A percentile compares a stretch with the other conserved stretches of the same genome.
These are phyloP conservation scores for Spisula subtruncata DNA, from an alignment of 2,888 invertebrate genomes.

Conservation along the genomic window DNA sequence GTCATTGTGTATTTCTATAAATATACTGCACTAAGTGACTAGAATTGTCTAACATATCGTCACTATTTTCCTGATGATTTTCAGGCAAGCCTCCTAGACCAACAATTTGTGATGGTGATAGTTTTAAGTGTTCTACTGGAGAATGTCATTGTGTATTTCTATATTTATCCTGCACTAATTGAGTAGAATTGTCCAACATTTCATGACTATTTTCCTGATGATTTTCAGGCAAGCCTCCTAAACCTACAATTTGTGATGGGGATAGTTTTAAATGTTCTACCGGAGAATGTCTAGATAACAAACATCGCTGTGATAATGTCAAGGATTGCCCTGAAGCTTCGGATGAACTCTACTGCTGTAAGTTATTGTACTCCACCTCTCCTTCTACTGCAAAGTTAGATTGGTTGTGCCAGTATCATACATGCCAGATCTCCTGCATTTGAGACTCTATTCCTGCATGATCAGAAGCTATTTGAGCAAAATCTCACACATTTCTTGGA, in stretches of 20 bases:
- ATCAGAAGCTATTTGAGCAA: too few species aligned
- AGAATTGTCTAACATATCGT: too few species aligned
- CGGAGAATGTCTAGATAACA: slow-evolving; percentile 81
- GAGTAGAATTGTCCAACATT: too few species aligned
- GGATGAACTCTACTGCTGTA: slow-evolving; percentile 92
- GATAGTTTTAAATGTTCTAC: slow-evolving; percentile 97
- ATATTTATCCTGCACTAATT: too few species aligned
- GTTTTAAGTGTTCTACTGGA: slow-evolving; percentile 88
- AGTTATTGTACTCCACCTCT: slow-evolving; percentile 84
- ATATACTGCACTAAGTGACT: too few species aligned
- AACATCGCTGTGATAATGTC: slow-evolving; percentile 83
- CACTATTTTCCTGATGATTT: slow-evolving; percentile 10
- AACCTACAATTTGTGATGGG: slow-evolving; percentile 62
- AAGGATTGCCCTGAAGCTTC: slow-evolving; percentile 85
- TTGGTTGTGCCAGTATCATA: too few species aligned
- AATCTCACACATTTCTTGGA: too few species aligned
- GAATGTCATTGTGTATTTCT: too few species aligned
- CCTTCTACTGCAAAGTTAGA: too few species aligned
- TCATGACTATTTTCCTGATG: neutral
- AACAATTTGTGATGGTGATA: slow-evolving; percentile 61
- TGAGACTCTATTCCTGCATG: too few species aligned
- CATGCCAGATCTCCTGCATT: too few species aligned
- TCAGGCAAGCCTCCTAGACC: slow-evolving; percentile 89
- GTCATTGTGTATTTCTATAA: too few species aligned
- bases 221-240: slow-evolving; percentile 89